Evolutionary conservation across 2,888 invertebrate genomes (phyloP).

Genomic region (Clanis bilineata): DNA sequence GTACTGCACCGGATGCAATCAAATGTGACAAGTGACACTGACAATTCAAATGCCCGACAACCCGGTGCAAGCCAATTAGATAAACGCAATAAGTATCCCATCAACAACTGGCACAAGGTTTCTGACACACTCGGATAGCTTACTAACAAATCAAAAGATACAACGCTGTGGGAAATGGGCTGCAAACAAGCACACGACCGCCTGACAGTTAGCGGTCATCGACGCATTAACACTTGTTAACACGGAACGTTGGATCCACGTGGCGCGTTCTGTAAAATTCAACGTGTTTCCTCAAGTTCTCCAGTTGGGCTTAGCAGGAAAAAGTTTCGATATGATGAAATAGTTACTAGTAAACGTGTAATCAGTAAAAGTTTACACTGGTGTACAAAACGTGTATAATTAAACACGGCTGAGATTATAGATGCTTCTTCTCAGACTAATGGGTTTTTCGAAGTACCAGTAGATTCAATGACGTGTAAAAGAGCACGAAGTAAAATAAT

Average conservation of each 20-base stretch:
- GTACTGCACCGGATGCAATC: background rate
- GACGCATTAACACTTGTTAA: background rate
- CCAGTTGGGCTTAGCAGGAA: background rate
- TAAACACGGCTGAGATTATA: too few relatives aligned
- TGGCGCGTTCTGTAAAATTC: background rate
- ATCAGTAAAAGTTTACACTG: too few relatives aligned
- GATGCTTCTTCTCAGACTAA: too few relatives aligned
- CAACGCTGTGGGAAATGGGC: background rate
- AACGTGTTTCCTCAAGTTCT: background rate
- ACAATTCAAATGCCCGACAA: background rate
- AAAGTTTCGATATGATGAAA: background rate
- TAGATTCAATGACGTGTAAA: too few relatives aligned
- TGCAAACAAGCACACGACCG: background rate
- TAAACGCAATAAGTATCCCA: background rate
- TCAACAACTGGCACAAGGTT: background rate
- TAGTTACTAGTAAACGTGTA: too few relatives aligned
- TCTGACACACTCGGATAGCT: background rate
- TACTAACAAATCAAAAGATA: background rate
- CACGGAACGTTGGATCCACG: background rate
- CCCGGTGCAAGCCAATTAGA: background rate
- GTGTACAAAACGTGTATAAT: too few relatives aligned
- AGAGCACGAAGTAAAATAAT: too few relatives aligned
- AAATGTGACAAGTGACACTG: background rate
- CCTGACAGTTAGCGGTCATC: background rate
- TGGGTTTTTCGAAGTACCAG: too few relatives aligned